A percentile compares a stretch with the other conserved stretches of the same genome.
These are phyloP conservation scores for Sebastes matsubarae DNA, from an alignment of 2,797 vertebrate species.

Conservation along the genomic window DNA sequence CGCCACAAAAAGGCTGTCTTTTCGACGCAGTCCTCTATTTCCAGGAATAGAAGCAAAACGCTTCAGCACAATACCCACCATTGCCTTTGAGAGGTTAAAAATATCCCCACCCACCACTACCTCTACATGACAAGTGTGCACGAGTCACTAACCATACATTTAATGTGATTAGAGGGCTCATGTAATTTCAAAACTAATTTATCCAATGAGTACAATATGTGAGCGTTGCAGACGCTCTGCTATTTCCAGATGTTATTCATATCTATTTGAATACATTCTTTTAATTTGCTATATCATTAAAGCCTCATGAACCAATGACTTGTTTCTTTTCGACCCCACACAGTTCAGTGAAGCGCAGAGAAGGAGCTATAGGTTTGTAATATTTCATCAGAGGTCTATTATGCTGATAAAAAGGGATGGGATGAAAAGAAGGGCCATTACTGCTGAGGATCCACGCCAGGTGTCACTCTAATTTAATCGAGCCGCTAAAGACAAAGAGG, in stretches of 20 bases:
- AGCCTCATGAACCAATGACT: slow-evolving; percentile 38
- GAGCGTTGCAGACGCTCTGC: background rate
- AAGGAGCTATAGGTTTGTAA: slow-evolving; percentile 43
- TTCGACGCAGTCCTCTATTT: slow-evolving; percentile 38
- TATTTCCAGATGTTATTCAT: slow-evolving; percentile 39
- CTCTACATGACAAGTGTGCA: slow-evolving; percentile 29
- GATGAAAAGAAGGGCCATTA: slow-evolving; percentile 63
- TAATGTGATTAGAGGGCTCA: slow-evolving; percentile 44
- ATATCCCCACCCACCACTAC: slow-evolving; percentile 48
- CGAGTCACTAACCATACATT: slow-evolving; percentile 43
- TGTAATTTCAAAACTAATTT: slow-evolving; percentile 44
- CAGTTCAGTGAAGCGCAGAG: slow-evolving; percentile 38
- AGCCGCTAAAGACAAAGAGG: slow-evolving; percentile 72
- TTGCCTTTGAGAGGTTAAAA: slow-evolving; percentile 44
- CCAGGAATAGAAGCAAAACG: slow-evolving; percentile 38
- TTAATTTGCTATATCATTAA: slow-evolving; percentile 56
- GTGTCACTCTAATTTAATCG: slow-evolving; percentile 75
- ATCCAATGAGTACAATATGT: slow-evolving; percentile 24
- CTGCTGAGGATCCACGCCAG: slow-evolving; percentile 57
- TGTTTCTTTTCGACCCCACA: slow-evolving; percentile 38
- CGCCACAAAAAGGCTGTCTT: slow-evolving; percentile 32
- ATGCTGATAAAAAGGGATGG: slow-evolving; percentile 60
- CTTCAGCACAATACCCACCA: slow-evolving; percentile 12
- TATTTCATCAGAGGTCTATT: slow-evolving; percentile 68
- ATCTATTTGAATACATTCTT: slow-evolving; percentile 48